Evolutionary conservation across 2,888 invertebrate species (phyloP).

Genomic region (Apotomis capreana): DNA sequence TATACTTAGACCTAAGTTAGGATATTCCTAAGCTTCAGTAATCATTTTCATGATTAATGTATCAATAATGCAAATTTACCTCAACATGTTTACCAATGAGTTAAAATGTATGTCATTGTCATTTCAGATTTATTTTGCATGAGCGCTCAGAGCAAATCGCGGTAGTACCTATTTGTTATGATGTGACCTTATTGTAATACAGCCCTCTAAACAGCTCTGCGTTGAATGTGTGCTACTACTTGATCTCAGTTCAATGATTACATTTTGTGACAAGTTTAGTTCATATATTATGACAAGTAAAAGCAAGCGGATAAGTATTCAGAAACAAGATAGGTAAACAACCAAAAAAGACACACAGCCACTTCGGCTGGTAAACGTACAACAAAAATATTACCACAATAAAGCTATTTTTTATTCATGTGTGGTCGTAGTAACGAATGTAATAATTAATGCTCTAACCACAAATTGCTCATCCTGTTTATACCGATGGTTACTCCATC

Average conservation of each 20-base stretch:
- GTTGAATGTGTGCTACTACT: too few species aligned
- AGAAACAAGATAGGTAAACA: too few species aligned
- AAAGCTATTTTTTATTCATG: not conserved
- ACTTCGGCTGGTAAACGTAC: too few species aligned
- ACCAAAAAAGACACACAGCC: too few species aligned
- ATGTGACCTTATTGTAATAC: not conserved
- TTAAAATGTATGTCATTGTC: constrained; percentile 11
- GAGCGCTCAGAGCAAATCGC: constrained; percentile 13
- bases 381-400: not conserved
- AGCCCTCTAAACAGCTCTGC: not conserved
- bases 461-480: constrained; percentile 20
- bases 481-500: not conserved
- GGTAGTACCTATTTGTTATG: not conserved
- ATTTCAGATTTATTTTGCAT: constrained; percentile 1
- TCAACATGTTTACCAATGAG: not conserved
- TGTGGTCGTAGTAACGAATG: constrained; percentile 1
- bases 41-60: constrained; percentile 17
- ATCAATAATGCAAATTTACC: constrained; percentile 11
- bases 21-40: not conserved
- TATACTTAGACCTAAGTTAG: not conserved
- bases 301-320: too few species aligned
- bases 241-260: too few species aligned
- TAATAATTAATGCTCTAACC: constrained; percentile 13
- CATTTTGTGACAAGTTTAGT: too few species aligned
- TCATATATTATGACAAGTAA: too few species aligned